Percentiles rank a stretch among this genome's conserved stretches.
These are phyloP conservation scores for Raphicerus campestris DNA, from an alignment of 2,113 vertebrate genomes.

Conservation along the genomic window DNA sequence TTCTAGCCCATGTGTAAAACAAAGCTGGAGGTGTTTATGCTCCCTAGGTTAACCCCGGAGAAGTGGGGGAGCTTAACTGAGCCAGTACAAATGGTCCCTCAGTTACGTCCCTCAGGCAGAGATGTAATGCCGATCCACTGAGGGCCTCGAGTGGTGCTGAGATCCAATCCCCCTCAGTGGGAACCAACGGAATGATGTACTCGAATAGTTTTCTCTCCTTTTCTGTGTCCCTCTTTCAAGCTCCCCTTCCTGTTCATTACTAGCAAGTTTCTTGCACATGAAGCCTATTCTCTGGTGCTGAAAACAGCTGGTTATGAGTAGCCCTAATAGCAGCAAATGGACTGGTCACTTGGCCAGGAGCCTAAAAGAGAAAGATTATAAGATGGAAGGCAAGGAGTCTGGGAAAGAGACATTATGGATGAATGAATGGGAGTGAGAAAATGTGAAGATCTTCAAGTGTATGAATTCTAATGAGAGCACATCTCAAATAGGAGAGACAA, in stretches of 20 bases:
- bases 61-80: neutral
- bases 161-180: neutral
- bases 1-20: neutral
- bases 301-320: neutral
- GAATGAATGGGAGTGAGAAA: neutral
- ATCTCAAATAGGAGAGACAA: neutral
- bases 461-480: neutral
- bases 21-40: neutral
- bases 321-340: neutral
- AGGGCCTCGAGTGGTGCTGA: rapidly evolving
- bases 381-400: neutral
- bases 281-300: neutral
- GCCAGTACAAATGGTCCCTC: neutral
- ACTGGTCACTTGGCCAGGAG: neutral
- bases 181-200: neutral
- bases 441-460: neutral
- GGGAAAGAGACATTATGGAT: neutral
- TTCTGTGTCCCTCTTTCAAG: neutral
- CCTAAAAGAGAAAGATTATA: neutral
- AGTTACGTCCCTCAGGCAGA: neutral
- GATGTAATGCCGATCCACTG: neutral
- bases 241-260: neutral
- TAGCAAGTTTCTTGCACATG: neutral
- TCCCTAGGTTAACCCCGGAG: neutral
- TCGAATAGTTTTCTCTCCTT: neutral